A percentile compares a stretch with the other conserved stretches of the same genome.
These are phyloP conservation scores for Ryuthela nishihirai DNA, from an alignment of 2,888 invertebrate species.

Conservation along the genomic window DNA sequence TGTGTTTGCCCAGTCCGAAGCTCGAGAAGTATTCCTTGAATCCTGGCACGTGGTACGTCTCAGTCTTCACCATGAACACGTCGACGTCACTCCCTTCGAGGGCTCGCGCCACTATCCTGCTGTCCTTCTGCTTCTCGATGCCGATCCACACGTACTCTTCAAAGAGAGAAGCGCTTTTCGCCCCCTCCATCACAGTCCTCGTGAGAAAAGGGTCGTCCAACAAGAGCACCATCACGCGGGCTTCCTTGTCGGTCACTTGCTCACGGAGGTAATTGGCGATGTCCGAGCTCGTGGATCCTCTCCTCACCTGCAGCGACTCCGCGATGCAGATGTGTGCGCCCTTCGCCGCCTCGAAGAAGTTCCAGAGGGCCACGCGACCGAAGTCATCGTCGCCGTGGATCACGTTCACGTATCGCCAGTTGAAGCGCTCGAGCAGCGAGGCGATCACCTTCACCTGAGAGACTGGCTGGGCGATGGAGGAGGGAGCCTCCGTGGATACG, in stretches of 20 bases:
- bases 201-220: slow-evolving; percentile 47
- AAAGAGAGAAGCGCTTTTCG: slow-evolving; percentile 40
- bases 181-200: slow-evolving; percentile 47
- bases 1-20: slow-evolving; percentile 47
- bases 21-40: slow-evolving; percentile 47
- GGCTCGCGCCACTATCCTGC: slow-evolving; percentile 5
- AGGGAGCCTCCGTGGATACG: too few species aligned
- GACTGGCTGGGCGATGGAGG: slow-evolving; percentile 43
- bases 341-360: slow-evolving; percentile 44
- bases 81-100: slow-evolving; percentile 46
- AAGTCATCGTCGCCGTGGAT: slow-evolving; percentile 47
- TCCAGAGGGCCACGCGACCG: slow-evolving; percentile 46
- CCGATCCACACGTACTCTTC: slow-evolving; percentile 27
- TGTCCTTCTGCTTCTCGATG: slow-evolving; percentile 21
- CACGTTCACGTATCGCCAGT: slow-evolving; percentile 48
- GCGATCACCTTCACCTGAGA: slow-evolving; percentile 35
- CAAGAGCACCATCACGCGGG: slow-evolving; percentile 47
- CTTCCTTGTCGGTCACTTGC: slow-evolving; percentile 6
- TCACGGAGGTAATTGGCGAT: slow-evolving; percentile 1
- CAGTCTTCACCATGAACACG: slow-evolving; percentile 41
- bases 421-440: slow-evolving; percentile 38
- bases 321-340: slow-evolving; percentile 46
- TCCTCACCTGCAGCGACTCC: slow-evolving; percentile 43
- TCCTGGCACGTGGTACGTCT: slow-evolving; percentile 45
- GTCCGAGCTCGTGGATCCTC: slow-evolving; percentile 5